Conservation (phyloP, 2,797 vertebrate genomes). For the Xiphorhynchus erythropygius region DNA sequence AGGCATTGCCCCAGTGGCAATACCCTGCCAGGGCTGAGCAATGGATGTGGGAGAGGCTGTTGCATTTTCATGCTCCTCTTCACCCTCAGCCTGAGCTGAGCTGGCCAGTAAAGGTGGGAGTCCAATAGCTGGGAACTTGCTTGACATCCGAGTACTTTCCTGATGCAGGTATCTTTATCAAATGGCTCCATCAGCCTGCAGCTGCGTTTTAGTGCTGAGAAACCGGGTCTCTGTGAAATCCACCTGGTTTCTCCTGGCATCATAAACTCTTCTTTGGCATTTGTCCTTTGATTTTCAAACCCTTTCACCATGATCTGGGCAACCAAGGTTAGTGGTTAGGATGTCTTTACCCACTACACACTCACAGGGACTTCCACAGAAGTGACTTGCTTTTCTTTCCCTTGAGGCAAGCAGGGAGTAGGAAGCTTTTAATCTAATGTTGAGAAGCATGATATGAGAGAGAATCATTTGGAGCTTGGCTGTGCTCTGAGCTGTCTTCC, state of each 20-base stretch:
- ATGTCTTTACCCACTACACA: background rate
- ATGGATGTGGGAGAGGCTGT: rapidly evolving
- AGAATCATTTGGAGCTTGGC: background rate
- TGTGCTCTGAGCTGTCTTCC: background rate
- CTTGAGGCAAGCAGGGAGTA: background rate
- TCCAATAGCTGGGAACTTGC: background rate
- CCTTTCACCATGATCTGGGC: background rate
- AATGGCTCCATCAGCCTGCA: background rate
- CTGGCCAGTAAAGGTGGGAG: background rate
- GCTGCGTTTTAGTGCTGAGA: background rate
- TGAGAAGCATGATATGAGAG: background rate
- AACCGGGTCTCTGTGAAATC: background rate
- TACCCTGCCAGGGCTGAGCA: background rate
- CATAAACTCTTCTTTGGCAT: background rate
- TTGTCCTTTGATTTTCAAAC: background rate
- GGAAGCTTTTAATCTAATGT: background rate
- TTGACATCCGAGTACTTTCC: background rate
- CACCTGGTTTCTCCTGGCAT: background rate
- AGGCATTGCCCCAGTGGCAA: background rate
- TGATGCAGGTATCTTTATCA: background rate
- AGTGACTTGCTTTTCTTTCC: background rate
- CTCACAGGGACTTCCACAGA: background rate
- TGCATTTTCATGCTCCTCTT: background rate
- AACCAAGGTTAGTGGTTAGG: background rate
- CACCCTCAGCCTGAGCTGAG: background rate